Conservation (phyloP, 2,113 vertebrate genomes). For the Brachyistius frenatus region DNA sequence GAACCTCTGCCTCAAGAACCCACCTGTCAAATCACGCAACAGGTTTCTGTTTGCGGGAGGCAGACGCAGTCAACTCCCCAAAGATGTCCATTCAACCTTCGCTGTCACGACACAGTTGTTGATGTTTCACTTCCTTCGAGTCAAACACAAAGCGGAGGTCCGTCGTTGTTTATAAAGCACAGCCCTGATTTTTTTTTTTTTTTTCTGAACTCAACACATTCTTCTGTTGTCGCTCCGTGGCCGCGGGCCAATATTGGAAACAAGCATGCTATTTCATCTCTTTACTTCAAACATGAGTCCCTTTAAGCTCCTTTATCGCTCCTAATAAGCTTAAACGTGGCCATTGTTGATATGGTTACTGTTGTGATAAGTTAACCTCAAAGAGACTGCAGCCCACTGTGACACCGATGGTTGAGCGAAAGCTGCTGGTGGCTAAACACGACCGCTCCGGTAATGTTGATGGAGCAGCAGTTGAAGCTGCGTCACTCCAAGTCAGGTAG, state of each 20-base stretch:
- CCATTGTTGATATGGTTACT: constrained; percentile 72
- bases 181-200: neutral
- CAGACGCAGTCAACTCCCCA: constrained; percentile 14
- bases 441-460: constrained; percentile 56
- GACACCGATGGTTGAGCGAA: constrained; percentile 28
- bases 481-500: constrained; percentile 64
- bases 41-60: constrained; percentile 50
- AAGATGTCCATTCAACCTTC: constrained; percentile 27
- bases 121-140: neutral
- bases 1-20: constrained; percentile 29
- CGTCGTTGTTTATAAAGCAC: neutral
- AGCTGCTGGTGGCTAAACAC: constrained; percentile 78
- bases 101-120: neutral
- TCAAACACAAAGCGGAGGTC: constrained; percentile 3
- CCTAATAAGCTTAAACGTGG: constrained; percentile 76
- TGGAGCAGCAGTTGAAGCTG: constrained; percentile 60
- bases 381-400: constrained; percentile 22
- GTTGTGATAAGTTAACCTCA: constrained; percentile 62
- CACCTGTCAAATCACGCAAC: constrained; percentile 59
- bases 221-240: neutral
- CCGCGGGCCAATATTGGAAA: constrained; percentile 9
- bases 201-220: neutral
- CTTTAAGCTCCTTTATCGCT: constrained; percentile 71
- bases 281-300: constrained; percentile 52
- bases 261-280: constrained; percentile 60